Evolutionary conservation across 2,888 invertebrate species (phyloP).

Genomic region (Tetragonula carbonaria): DNA sequence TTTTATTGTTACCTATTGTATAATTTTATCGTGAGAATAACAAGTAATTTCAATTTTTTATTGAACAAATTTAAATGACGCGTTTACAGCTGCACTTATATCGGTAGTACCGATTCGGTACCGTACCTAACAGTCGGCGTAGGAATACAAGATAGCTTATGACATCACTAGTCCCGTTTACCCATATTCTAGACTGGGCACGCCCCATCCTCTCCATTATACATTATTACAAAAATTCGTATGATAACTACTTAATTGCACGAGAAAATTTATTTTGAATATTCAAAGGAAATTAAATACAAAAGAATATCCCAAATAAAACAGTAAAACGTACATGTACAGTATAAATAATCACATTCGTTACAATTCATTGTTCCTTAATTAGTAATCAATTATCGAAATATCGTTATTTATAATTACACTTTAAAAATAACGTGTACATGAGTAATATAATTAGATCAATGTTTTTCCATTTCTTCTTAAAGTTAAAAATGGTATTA

Average conservation of each 20-base stretch:
- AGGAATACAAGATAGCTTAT: slow-evolving; percentile 79
- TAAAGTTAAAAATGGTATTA: background rate
- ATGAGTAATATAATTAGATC: background rate
- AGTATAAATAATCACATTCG: background rate
- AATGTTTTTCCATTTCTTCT: background rate
- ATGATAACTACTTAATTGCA: background rate
- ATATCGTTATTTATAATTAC: background rate
- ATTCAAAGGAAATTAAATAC: background rate
- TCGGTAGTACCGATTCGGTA: slow-evolving; percentile 20
- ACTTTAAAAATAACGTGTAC: background rate
- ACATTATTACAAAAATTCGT: slow-evolving; percentile 40
- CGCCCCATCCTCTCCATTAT: slow-evolving; percentile 76
- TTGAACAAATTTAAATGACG: background rate
- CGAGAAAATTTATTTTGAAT: background rate
- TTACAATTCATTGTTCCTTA: background rate
- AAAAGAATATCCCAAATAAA: background rate
- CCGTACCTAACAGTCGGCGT: slow-evolving; percentile 71
- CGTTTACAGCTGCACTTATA: slow-evolving; percentile 24
- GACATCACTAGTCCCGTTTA: slow-evolving; percentile 81
- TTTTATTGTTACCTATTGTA: background rate
- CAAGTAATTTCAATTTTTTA: background rate
- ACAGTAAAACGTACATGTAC: background rate
- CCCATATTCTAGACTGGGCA: slow-evolving; percentile 79
- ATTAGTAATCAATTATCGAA: background rate
- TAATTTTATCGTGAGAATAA: background rate